Conservation (phyloP, 2,888 invertebrate species). For the Mythimna lalbum region DNA sequence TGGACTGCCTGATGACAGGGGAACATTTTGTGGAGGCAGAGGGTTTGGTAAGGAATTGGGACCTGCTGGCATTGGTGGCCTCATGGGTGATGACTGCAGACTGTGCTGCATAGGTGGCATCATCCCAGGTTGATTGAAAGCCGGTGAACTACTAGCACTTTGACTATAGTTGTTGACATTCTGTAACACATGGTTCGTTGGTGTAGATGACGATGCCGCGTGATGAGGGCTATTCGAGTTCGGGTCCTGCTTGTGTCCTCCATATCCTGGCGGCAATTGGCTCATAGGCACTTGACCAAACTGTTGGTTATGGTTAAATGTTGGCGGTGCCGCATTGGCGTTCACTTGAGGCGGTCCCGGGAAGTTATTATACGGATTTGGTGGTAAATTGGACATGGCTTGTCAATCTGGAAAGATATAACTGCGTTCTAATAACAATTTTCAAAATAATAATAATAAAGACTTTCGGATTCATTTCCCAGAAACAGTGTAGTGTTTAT, state of each 20-base stretch:
- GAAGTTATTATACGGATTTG: conserved; percentile 81
- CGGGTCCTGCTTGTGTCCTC: conserved; percentile 80
- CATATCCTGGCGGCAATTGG: conserved; percentile 80
- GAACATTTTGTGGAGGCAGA: conserved; percentile 66
- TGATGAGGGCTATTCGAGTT: conserved; percentile 83
- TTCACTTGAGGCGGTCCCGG: conserved; percentile 77
- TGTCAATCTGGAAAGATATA: conserved; percentile 84
- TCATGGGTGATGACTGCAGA: conserved; percentile 78
- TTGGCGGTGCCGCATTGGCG: conserved; percentile 73
- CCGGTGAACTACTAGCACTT: conserved; percentile 85
- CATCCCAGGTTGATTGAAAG: conserved; percentile 83
- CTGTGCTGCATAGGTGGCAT: conserved; percentile 72
- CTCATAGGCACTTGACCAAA: conserved; percentile 77
- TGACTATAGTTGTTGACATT: conserved; percentile 81
- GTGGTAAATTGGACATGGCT: conserved; percentile 87
- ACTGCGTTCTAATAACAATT: conserved; percentile 58
- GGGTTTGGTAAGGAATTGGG: conserved; percentile 67
- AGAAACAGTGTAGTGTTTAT: conserved; percentile 71
- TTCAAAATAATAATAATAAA: conserved; percentile 31
- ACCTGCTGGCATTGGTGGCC: conserved; percentile 64
- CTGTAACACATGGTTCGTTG: conserved; percentile 73
- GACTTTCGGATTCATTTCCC: conserved; percentile 31
- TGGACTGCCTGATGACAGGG: conserved; percentile 73
- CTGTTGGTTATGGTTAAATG: conserved; percentile 75
- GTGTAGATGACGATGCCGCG: conserved; percentile 63